A percentile compares a stretch with the other conserved stretches of the same genome.
Conservation (phyloP, 2,888 invertebrate species). For the Agrilus mali region DNA sequence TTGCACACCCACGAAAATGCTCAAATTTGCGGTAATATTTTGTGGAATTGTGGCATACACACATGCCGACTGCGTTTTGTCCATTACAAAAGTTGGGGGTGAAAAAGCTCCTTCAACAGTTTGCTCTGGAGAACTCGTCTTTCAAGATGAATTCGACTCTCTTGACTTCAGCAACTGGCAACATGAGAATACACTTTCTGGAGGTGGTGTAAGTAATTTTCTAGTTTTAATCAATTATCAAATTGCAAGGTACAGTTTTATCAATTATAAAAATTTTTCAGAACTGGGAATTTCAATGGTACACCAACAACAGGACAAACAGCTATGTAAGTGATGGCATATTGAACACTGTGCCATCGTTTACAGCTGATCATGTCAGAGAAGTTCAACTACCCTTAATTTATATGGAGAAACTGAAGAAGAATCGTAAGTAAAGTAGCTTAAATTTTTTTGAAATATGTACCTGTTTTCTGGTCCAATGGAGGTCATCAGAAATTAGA, state of each 20-base stretch:
- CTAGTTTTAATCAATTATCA: background rate
- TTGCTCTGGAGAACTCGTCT: conserved; percentile 44
- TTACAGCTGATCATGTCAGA: conserved; percentile 43
- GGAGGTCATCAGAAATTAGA: no score
- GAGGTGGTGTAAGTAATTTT: conserved; percentile 42
- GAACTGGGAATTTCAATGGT: conserved; percentile 64
- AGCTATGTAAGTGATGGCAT: conserved; percentile 45
- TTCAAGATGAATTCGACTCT: conserved; percentile 44
- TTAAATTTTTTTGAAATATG: background rate
- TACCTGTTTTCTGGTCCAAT: no score
- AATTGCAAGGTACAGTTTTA: no score
- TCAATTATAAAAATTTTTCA: no score
- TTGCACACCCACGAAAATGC: no score
- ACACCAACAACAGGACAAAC: conserved; percentile 53
- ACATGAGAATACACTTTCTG: conserved; percentile 48
- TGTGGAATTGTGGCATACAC: no score
- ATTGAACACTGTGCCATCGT: conserved; percentile 48
- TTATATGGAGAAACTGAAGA: conserved; percentile 48
- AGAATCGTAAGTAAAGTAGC: conserved; percentile 36
- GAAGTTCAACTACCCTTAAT: conserved; percentile 39
- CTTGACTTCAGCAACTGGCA: conserved; percentile 47
- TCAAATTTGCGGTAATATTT: no score
- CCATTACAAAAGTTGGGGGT: conserved; percentile 40
- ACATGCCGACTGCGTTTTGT: conserved; percentile 28
- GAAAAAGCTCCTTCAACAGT: conserved; percentile 34